phyloP scores from a whole-genome alignment of 2,797 vertebrate genomes.

The Tragelaphus oryx region DNA sequence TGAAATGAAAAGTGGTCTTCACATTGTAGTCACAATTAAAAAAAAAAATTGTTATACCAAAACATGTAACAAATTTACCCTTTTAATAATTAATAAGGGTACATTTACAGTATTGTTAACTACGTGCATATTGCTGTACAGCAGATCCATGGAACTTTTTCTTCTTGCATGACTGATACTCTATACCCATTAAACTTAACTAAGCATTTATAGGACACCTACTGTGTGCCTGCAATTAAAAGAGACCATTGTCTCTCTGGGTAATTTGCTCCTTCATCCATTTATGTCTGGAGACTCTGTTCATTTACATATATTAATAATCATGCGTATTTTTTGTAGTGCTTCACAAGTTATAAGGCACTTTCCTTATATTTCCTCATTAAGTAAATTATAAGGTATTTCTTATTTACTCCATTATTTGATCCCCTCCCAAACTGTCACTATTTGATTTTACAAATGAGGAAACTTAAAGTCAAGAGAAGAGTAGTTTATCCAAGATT shows the following conservation, averaged over 20 bases:
- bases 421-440: neutral
- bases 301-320: neutral
- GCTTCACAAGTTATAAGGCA: neutral
- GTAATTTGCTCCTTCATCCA: neutral
- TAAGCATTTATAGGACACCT: neutral
- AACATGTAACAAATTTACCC: neutral
- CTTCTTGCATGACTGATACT: neutral
- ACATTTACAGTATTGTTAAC: neutral
- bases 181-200: neutral
- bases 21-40: neutral
- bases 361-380: neutral
- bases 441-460: constrained; percentile 21
- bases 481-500: neutral
- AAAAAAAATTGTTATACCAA: neutral
- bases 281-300: neutral
- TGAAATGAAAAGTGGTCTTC: constrained; percentile 35
- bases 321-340: neutral
- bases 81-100: neutral
- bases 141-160: neutral
- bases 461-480: neutral
- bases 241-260: neutral
- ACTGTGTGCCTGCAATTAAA: neutral
- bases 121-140: neutral
- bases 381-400: neutral
- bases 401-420: neutral